phyloP scores from a whole-genome alignment of 2,797 vertebrate species.

The Psittacula derbiana region DNA sequence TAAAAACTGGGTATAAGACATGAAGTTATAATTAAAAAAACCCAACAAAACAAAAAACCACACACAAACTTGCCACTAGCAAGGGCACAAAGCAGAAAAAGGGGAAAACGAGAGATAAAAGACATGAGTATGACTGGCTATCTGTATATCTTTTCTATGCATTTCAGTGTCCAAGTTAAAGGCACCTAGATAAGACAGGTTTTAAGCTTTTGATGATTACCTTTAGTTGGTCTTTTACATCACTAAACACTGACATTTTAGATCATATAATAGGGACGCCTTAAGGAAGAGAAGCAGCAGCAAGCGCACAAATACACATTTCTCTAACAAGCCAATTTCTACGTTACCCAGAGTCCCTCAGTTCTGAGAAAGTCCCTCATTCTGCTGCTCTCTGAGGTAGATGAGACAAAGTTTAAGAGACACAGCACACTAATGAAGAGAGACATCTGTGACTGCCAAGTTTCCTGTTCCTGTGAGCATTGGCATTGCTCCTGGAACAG shows the following conservation, averaged over 20 bases:
- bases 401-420: neutral
- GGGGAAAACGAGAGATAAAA: neutral
- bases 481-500: slow-evolving; percentile 20
- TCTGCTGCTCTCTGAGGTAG: neutral
- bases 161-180: neutral
- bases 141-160: neutral
- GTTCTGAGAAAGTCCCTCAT: neutral
- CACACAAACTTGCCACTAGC: too few relatives aligned
- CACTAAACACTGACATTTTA: neutral
- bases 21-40: neutral
- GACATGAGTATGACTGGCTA: neutral
- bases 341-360: neutral
- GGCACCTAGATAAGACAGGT: neutral
- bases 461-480: neutral
- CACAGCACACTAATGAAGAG: neutral
- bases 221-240: neutral
- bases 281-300: neutral
- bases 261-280: rapidly evolving
- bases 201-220: neutral
- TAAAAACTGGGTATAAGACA: neutral
- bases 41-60: rapidly evolving
- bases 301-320: neutral
- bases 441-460: neutral
- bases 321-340: neutral
- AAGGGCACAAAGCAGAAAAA: rapidly evolving